These are phyloP conservation scores for Scrobipalpa costella DNA, from an alignment of 2,888 invertebrate genomes.

Conservation along the genomic window DNA sequence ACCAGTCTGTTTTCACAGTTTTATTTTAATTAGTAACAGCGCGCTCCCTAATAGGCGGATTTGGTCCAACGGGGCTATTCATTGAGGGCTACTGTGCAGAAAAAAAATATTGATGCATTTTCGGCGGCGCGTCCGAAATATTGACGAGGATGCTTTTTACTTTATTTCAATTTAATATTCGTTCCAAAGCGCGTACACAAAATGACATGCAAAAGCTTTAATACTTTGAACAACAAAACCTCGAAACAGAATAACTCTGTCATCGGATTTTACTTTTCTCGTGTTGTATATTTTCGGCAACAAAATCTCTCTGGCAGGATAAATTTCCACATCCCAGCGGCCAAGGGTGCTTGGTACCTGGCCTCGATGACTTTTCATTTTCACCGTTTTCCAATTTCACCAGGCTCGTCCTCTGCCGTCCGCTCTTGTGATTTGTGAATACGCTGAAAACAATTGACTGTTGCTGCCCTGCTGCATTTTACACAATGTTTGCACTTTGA, in stretches of 20 bases:
- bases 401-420: background rate
- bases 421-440: slow-evolving; percentile 28
- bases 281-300: slow-evolving; percentile 15
- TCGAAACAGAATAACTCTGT: background rate
- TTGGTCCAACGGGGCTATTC: slow-evolving; percentile 62
- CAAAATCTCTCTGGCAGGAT: slow-evolving; percentile 39
- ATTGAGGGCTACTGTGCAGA: slow-evolving; percentile 32
- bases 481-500: slow-evolving; percentile 20
- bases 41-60: slow-evolving; percentile 65
- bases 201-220: background rate
- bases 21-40: slow-evolving; percentile 79
- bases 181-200: slow-evolving; percentile 4
- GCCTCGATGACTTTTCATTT: slow-evolving; percentile 52
- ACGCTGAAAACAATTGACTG: slow-evolving; percentile 26
- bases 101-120: slow-evolving; percentile 29
- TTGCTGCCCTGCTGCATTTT: slow-evolving; percentile 18
- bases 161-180: slow-evolving; percentile 24
- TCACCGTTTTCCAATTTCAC: slow-evolving; percentile 49
- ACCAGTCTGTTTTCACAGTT: slow-evolving; percentile 75
- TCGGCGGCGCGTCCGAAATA: slow-evolving; percentile 11
- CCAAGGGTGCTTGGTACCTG: slow-evolving; percentile 44
- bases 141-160: slow-evolving; percentile 12
- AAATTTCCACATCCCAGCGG: slow-evolving; percentile 45
- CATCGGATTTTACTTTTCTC: slow-evolving; percentile 1
- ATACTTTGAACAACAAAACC: background rate